Evolutionary conservation across 2,797 vertebrate genomes (phyloP).

Genomic region (Paramormyrops hopkinsi): DNA sequence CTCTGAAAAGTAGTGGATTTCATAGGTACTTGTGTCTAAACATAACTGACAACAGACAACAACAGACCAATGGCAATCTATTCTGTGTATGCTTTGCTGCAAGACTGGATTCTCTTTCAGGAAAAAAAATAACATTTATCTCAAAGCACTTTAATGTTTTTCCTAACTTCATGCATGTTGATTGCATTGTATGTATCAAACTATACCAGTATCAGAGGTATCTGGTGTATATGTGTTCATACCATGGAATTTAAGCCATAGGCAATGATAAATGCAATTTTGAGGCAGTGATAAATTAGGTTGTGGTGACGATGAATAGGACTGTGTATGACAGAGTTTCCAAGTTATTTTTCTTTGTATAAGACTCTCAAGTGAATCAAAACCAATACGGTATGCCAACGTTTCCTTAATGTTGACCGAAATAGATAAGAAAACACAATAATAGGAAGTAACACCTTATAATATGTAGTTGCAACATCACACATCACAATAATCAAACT

Average conservation of each 20-base stretch:
- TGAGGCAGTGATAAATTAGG: neutral
- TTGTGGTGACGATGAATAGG: neutral
- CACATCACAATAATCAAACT: neutral
- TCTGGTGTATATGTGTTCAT: neutral
- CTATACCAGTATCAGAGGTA: neutral
- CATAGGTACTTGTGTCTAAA: neutral
- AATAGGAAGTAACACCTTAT: neutral
- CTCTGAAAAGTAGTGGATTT: neutral
- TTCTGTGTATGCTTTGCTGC: neutral
- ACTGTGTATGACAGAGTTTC: neutral
- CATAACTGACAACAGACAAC: neutral
- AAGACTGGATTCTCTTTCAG: neutral
- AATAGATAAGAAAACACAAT: neutral
- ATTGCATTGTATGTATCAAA: neutral
- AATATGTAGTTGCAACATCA: neutral
- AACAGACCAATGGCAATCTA: neutral
- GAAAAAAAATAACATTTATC: neutral
- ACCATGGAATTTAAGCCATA: neutral
- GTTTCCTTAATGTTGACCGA: neutral
- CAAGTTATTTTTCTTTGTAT: neutral
- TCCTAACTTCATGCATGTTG: neutral
- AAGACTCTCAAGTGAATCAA: neutral
- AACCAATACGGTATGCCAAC: neutral
- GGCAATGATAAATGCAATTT: neutral
- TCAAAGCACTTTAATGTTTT: neutral